These are phyloP conservation scores for Thamnaconus septentrionalis DNA, from an alignment of 2,113 vertebrate species.

Conservation along the genomic window DNA sequence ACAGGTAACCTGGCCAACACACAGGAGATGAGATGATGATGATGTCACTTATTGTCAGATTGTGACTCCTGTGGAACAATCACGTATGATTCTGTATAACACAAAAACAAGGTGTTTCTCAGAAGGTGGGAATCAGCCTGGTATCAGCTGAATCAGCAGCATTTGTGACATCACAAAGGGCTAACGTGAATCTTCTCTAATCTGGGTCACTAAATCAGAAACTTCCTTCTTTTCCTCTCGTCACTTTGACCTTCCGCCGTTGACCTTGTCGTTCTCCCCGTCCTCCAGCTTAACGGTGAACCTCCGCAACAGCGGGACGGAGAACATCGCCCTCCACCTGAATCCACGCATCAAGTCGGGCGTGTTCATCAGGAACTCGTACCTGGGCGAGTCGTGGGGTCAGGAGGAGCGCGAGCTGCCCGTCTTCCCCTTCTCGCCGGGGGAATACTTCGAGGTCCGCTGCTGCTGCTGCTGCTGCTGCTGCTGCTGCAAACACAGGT, in stretches of 20 bases:
- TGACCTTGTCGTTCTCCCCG: not conserved
- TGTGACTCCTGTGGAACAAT: no score
- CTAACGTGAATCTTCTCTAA: no score
- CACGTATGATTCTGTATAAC: no score
- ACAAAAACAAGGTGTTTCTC: no score
- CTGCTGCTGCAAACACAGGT: not conserved
- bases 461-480: not conserved
- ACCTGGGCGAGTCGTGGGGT: constrained; percentile 88
- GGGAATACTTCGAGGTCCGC: constrained; percentile 95
- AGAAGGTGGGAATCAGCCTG: no score
- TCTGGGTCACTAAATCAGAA: no score
- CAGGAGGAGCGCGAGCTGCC: constrained; percentile 85
- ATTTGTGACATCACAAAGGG: no score
- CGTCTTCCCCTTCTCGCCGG: constrained; percentile 88
- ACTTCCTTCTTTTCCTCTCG: no score
- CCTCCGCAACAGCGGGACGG: constrained; percentile 79
- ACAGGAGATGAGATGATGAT: no score
- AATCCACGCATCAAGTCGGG: constrained; percentile 85
- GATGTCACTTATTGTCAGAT: no score
- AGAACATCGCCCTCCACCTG: constrained; percentile 89
- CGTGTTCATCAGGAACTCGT: constrained; percentile 90
- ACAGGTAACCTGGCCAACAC: constrained; percentile 73
- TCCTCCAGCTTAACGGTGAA: constrained; percentile 81
- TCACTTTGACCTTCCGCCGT: no score
- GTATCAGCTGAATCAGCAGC: no score